Percentiles rank a stretch among this genome's conserved stretches.
Conservation (phyloP, 2,113 vertebrate genomes). For the Cyprinodon brontotheroides region DNA sequence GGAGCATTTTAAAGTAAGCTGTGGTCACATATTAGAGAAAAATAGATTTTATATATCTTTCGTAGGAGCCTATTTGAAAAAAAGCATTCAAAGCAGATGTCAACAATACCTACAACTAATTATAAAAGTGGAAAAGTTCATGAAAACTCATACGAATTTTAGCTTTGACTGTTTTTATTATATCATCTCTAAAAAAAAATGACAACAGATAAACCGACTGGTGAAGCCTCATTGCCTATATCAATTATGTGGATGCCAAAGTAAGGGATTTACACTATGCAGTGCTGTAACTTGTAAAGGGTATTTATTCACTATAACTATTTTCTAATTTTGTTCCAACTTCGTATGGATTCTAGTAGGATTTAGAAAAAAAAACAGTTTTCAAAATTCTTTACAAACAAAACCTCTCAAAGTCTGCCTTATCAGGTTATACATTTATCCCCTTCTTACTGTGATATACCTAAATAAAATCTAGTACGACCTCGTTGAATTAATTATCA, state of each 20-base stretch:
- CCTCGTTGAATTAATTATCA: no score
- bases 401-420: no score
- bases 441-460: no score
- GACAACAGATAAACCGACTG: not conserved
- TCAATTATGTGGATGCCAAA: not conserved
- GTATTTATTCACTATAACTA: not conserved
- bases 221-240: not conserved
- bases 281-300: not conserved
- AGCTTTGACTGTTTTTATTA: not conserved
- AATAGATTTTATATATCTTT: conserved; percentile 4
- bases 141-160: not conserved
- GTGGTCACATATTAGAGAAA: conserved; percentile 10
- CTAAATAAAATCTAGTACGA: no score
- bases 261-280: not conserved
- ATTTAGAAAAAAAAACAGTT: not conserved
- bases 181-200: not conserved
- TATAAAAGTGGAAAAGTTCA: not conserved
- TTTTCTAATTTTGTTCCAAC: not conserved
- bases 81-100: not conserved
- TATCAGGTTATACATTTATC: not conserved
- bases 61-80: not conserved
- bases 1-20: conserved; percentile 6
- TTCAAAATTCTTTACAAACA: not conserved
- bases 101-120: not conserved
- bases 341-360: not conserved